Percentiles rank a stretch among this genome's conserved stretches.
These are phyloP conservation scores for Agelastica alni DNA, from an alignment of 2,888 invertebrate species.

Conservation along the genomic window DNA sequence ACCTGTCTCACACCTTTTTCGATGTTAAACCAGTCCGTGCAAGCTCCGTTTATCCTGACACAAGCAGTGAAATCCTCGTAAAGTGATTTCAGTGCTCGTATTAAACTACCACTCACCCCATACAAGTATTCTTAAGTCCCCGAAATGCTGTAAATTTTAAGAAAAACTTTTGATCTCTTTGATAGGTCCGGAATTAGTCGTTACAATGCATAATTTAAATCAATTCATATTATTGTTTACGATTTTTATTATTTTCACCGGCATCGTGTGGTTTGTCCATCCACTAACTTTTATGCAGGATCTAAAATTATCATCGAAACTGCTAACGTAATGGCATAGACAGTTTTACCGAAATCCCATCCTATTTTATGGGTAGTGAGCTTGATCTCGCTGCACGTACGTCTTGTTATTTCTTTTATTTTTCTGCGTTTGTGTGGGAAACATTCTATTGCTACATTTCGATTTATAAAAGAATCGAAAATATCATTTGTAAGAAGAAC, in stretches of 20 bases:
- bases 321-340: constrained; percentile 2
- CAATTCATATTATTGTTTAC: too few relatives aligned
- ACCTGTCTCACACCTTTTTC: too few relatives aligned
- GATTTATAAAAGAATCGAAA: neutral
- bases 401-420: constrained; percentile 8
- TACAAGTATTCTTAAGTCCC: too few relatives aligned
- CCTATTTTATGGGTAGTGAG: constrained; percentile 6
- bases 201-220: too few relatives aligned
- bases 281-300: neutral
- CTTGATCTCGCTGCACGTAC: constrained; percentile 2
- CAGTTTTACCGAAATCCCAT: constrained; percentile 13
- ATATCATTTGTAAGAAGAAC: neutral
- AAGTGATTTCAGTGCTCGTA: too few relatives aligned
- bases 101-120: too few relatives aligned
- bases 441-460: neutral
- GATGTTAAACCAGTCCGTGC: too few relatives aligned
- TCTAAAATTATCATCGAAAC: constrained; percentile 4
- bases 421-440: neutral
- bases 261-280: neutral
- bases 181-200: too few relatives aligned
- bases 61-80: too few relatives aligned
- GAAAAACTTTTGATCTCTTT: too few relatives aligned
- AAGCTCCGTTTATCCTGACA: too few relatives aligned
- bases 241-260: constrained; percentile 5
- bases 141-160: too few relatives aligned